Evolutionary conservation across 2,888 invertebrate genomes (phyloP).

Genomic region (Cryptus viduatorius): DNA sequence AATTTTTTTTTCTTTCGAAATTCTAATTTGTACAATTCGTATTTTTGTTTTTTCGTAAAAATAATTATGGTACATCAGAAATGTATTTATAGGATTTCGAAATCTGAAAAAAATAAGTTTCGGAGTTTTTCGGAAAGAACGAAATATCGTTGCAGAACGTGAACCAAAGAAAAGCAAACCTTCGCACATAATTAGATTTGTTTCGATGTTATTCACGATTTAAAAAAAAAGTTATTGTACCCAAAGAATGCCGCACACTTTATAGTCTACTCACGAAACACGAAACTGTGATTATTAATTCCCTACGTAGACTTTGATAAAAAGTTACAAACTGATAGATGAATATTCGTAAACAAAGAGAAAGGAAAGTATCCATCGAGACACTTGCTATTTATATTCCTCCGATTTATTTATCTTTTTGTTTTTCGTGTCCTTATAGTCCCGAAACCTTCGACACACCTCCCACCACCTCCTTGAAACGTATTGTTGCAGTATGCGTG

Average conservation of each 20-base stretch:
- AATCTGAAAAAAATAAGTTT: too few species aligned
- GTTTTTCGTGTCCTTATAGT: conserved; percentile 8
- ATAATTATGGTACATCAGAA: too few species aligned
- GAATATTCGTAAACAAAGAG: neutral
- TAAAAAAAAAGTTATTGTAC: too few species aligned
- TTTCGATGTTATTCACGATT: too few species aligned
- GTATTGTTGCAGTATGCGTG: conserved; percentile 82
- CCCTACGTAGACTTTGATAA: conserved; percentile 17
- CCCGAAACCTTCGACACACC: conserved; percentile 17
- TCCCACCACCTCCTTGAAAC: conserved; percentile 67
- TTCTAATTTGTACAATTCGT: too few species aligned
- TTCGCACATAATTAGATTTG: too few species aligned
- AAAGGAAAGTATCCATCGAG: conserved; percentile 15
- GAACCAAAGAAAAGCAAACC: too few species aligned
- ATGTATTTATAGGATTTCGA: too few species aligned
- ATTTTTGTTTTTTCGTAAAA: too few species aligned
- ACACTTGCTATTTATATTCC: conserved; percentile 18
- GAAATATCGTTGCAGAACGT: too few species aligned
- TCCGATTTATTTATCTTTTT: conserved; percentile 30
- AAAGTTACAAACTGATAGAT: neutral
- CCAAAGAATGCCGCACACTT: conserved; percentile 6
- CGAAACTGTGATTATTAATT: neutral
- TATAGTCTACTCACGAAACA: conserved; percentile 1
- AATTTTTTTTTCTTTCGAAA: too few species aligned
- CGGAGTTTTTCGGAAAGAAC: too few species aligned